phyloP scores from a whole-genome alignment of 1,140 invertebrate genomes.

The Drosophila bocki region DNA sequence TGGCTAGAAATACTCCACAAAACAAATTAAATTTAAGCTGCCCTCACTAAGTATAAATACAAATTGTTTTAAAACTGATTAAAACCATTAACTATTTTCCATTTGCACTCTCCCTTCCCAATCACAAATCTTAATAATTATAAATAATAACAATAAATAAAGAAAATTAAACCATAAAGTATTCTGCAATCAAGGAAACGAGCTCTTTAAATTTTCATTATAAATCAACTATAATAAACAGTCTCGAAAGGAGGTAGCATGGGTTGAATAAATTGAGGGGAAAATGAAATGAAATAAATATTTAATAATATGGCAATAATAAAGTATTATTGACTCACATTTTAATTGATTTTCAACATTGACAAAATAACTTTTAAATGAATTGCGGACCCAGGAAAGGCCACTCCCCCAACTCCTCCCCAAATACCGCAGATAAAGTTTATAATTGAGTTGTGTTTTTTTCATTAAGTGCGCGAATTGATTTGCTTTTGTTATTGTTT shows the following conservation, averaged over 20 bases:
- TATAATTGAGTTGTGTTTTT: constrained; percentile 82
- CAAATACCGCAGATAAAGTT: constrained; percentile 62
- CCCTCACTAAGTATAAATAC: no score
- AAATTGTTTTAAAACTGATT: neutral
- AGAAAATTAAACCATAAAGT: constrained; percentile 3
- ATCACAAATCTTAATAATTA: constrained; percentile 9
- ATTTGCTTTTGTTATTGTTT: constrained; percentile 60
- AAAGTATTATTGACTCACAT: constrained; percentile 75
- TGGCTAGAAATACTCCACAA: neutral
- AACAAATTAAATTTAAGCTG: neutral
- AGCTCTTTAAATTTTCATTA: constrained; percentile 46
- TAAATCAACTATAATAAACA: constrained; percentile 48
- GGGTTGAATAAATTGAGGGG: neutral
- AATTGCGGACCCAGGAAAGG: constrained; percentile 13
- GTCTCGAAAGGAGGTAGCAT: neutral
- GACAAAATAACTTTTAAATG: constrained; percentile 66
- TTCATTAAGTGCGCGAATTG: constrained; percentile 80
- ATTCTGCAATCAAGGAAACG: neutral
- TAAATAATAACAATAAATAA: constrained; percentile 16
- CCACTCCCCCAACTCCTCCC: constrained; percentile 14
- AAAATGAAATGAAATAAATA: constrained; percentile 32
- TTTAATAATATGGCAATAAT: constrained; percentile 58
- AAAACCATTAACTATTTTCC: neutral
- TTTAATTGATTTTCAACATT: constrained; percentile 77
- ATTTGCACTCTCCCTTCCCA: neutral